phyloP scores from a whole-genome alignment of 2,888 invertebrate species.

The Coleophora flavipennella region DNA sequence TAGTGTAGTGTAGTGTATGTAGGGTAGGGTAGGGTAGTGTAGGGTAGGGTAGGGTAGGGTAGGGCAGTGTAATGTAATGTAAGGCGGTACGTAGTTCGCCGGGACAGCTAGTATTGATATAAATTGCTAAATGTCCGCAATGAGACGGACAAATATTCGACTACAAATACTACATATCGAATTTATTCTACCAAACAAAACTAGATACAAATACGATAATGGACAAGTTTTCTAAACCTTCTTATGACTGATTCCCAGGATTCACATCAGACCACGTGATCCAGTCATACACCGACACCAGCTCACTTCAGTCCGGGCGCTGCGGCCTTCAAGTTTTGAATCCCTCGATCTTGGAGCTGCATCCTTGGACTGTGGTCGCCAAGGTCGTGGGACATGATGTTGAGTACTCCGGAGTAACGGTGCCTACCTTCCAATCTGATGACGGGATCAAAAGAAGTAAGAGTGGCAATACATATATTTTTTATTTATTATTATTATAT shows the following conservation, averaged over 20 bases:
- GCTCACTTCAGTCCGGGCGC: conserved; percentile 17
- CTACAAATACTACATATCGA: not conserved
- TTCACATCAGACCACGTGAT: conserved; percentile 34
- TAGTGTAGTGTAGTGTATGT: no score
- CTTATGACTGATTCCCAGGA: conserved; percentile 24
- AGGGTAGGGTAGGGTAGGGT: no score
- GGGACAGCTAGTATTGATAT: no score
- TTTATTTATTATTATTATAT: no score
- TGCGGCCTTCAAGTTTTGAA: conserved; percentile 27
- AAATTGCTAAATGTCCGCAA: no score
- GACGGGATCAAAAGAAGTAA: not conserved
- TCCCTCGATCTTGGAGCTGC: conserved; percentile 29
- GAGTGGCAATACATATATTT: no score
- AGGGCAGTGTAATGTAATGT: no score
- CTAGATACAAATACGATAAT: not conserved
- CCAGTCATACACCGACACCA: conserved; percentile 18
- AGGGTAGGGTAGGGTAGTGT: no score
- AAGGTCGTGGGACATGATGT: conserved; percentile 26
- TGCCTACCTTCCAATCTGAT: conserved; percentile 14
- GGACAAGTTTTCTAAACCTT: not conserved
- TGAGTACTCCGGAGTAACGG: conserved; percentile 29
- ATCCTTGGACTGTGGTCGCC: conserved; percentile 46
- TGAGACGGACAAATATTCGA: not conserved
- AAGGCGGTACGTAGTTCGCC: no score
- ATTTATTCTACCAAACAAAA: not conserved